phyloP scores from a whole-genome alignment of 1,140 invertebrate genomes.

The Sipha flava region DNA sequence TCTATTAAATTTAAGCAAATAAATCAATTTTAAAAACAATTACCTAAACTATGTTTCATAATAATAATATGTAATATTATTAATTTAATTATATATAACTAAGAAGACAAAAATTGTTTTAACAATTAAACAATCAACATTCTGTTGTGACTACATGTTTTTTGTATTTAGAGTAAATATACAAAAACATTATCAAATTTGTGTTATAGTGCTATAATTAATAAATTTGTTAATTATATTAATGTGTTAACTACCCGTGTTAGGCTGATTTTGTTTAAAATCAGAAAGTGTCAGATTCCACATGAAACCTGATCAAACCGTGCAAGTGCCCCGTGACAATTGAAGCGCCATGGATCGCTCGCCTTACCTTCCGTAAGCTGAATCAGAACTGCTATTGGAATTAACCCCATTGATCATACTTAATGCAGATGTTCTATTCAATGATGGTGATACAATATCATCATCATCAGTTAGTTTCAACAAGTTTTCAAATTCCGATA shows the following conservation, averaged over 20 bases:
- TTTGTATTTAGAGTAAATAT: neutral
- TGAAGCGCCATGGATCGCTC: neutral
- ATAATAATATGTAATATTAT: no score
- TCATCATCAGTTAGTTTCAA: slow-evolving; percentile 21
- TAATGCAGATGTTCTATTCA: neutral
- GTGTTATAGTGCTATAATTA: slow-evolving; percentile 11
- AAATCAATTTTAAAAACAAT: no score
- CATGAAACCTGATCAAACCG: slow-evolving; percentile 7
- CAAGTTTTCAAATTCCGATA: slow-evolving; percentile 40
- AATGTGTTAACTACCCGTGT: slow-evolving; percentile 31
- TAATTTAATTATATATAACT: no score
- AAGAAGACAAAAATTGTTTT: no score
- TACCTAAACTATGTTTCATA: no score
- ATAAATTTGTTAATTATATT: slow-evolving; percentile 19
- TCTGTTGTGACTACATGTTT: neutral
- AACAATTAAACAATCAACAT: no score
- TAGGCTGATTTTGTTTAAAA: slow-evolving; percentile 2
- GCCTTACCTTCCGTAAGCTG: slow-evolving; percentile 27
- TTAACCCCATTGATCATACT: slow-evolving; percentile 11
- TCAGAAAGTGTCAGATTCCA: slow-evolving; percentile 6
- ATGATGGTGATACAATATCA: slow-evolving; percentile 19
- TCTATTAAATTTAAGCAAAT: no score
- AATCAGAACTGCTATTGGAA: slow-evolving; percentile 16
- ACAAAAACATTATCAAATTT: neutral
- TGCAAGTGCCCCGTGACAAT: slow-evolving; percentile 5